Evolutionary conservation across 2,797 vertebrate species (phyloP).

Genomic region (Tadarida brasiliensis): DNA sequence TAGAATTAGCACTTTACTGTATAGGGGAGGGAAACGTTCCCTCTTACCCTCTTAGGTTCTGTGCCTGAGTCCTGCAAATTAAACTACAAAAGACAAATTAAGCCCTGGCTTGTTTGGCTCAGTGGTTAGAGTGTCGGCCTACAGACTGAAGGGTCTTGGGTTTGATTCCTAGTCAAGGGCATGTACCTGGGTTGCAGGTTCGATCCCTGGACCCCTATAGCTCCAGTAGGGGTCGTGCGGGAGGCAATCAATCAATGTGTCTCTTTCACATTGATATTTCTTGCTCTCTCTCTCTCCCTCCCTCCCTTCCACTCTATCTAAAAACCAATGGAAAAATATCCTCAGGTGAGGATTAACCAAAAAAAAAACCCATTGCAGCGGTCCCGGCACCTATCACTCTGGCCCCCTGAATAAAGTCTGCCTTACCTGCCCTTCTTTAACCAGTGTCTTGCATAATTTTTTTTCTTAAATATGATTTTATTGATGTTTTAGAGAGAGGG

Average conservation of each 20-base stretch:
- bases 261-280: background rate
- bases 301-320: background rate
- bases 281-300: background rate
- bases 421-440: background rate
- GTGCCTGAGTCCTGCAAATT: background rate
- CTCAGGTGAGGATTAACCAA: no score
- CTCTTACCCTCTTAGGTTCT: background rate
- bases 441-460: no score
- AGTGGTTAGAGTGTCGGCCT: no score
- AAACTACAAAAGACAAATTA: background rate
- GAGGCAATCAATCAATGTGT: background rate
- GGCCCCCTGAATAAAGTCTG: background rate
- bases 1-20: background rate
- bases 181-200: background rate
- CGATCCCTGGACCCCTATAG: background rate
- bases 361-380: background rate
- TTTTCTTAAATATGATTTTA: no score
- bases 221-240: no score
- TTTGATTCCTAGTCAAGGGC: background rate
- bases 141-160: background rate
- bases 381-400: no score
- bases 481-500: no score
- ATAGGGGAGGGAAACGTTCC: background rate
- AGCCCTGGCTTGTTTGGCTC: no score
- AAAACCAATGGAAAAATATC: background rate